phyloP scores from a whole-genome alignment of 2,888 invertebrate genomes.

The Zaprionus lineosus region DNA sequence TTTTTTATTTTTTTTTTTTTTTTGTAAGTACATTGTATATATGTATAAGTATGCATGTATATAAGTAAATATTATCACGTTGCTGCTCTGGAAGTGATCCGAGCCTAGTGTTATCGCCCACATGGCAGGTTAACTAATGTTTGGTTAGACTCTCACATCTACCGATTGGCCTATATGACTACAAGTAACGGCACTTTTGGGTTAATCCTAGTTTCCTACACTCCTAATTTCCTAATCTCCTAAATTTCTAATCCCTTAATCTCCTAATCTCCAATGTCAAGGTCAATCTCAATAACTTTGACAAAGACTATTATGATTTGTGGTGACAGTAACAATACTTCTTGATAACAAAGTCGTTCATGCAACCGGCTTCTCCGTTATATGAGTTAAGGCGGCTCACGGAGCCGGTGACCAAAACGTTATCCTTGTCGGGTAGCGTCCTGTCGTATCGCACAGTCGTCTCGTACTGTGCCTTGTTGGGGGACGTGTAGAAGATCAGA shows the following conservation, averaged over 20 bases:
- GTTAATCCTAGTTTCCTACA: constrained; percentile 20
- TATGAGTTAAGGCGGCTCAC: constrained; percentile 86
- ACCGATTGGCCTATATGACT: constrained; percentile 26
- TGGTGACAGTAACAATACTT: constrained; percentile 85
- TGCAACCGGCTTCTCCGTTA: constrained; percentile 84
- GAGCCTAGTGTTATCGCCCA: constrained; percentile 36
- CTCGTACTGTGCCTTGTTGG: constrained; percentile 88
- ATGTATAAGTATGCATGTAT: constrained; percentile 14
- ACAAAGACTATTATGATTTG: constrained; percentile 35
- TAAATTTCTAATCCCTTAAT: constrained; percentile 5
- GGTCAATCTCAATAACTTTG: background rate
- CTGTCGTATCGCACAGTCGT: constrained; percentile 85
- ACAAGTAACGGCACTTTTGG: constrained; percentile 51
- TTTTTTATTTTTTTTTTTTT: no score
- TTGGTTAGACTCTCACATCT: constrained; percentile 3
- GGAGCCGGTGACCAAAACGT: constrained; percentile 84
- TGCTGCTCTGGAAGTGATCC: constrained; percentile 35
- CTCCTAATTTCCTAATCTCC: constrained; percentile 9
- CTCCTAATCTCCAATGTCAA: constrained; percentile 17
- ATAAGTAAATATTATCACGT: constrained; percentile 48
- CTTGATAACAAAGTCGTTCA: constrained; percentile 84
- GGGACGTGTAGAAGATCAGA: constrained; percentile 87
- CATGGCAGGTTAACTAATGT: constrained; percentile 20
- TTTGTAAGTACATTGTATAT: background rate
- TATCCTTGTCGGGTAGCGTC: constrained; percentile 56